Evolutionary conservation across 2,888 invertebrate genomes (phyloP).

Genomic region (Oscheius sp.): DNA sequence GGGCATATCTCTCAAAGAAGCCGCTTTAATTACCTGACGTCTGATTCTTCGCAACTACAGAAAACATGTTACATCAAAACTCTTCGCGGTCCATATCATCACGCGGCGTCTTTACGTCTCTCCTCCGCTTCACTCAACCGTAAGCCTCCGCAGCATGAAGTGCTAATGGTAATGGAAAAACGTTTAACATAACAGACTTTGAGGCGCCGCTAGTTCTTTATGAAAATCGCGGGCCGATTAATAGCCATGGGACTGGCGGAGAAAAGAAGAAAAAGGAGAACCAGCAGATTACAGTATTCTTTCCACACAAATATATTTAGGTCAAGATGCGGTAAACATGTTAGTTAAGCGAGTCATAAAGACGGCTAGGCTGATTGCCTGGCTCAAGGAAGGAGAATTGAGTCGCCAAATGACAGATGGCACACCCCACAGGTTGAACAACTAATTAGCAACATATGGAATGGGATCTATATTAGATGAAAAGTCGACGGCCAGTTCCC

Average conservation of each 20-base stretch:
- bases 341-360: constrained; percentile 33
- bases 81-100: constrained; percentile 1
- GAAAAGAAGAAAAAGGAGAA: neutral
- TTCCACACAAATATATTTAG: constrained; percentile 32
- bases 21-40: neutral
- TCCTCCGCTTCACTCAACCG: constrained; percentile 7
- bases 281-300: neutral
- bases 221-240: neutral
- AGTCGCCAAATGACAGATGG: neutral
- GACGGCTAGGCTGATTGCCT: constrained; percentile 26
- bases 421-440: constrained; percentile 5
- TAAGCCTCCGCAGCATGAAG: constrained; percentile 24
- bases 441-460: constrained; percentile 20
- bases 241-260: neutral
- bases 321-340: constrained; percentile 34
- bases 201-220: constrained; percentile 18
- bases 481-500: constrained; percentile 43
- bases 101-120: constrained; percentile 11
- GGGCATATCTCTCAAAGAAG: no score
- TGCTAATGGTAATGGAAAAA: constrained; percentile 30
- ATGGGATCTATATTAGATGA: neutral
- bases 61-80: constrained; percentile 6
- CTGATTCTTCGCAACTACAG: neutral
- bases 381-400: constrained; percentile 12
- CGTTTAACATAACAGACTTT: constrained; percentile 18